phyloP scores from a whole-genome alignment of 2,113 vertebrate genomes.

The Malaclemys terrapin region DNA sequence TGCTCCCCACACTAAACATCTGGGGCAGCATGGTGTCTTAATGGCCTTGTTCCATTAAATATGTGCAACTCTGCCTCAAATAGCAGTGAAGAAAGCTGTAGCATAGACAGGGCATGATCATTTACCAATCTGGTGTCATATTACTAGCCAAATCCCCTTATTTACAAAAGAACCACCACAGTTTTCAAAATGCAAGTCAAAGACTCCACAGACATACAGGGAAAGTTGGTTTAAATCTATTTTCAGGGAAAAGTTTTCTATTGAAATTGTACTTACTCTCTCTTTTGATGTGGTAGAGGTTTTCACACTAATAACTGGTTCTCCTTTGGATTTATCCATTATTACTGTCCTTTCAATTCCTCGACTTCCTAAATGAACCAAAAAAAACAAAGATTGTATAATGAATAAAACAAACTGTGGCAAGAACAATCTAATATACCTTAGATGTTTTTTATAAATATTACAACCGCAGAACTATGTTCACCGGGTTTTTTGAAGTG shows the following conservation, averaged over 20 bases:
- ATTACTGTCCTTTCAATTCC: slow-evolving; percentile 92
- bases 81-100: neutral
- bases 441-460: neutral
- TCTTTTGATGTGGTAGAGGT: slow-evolving; percentile 85
- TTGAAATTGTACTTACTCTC: slow-evolving; percentile 70
- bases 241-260: neutral
- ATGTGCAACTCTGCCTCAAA: neutral
- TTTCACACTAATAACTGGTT: slow-evolving; percentile 97
- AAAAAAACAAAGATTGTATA: neutral
- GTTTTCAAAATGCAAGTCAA: neutral
- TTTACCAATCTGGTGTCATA: neutral
- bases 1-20: neutral
- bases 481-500: neutral
- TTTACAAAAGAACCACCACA: neutral
- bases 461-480: neutral
- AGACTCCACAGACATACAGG: neutral
- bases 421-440: neutral
- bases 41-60: neutral
- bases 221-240: rapidly evolving
- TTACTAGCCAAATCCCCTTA: neutral
- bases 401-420: neutral
- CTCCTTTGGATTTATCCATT: slow-evolving; percentile 98
- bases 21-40: neutral
- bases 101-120: neutral
- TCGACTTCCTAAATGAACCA: slow-evolving; percentile 74